phyloP scores from a whole-genome alignment of 2,797 vertebrate genomes.

The Neosalanx taihuensis region DNA sequence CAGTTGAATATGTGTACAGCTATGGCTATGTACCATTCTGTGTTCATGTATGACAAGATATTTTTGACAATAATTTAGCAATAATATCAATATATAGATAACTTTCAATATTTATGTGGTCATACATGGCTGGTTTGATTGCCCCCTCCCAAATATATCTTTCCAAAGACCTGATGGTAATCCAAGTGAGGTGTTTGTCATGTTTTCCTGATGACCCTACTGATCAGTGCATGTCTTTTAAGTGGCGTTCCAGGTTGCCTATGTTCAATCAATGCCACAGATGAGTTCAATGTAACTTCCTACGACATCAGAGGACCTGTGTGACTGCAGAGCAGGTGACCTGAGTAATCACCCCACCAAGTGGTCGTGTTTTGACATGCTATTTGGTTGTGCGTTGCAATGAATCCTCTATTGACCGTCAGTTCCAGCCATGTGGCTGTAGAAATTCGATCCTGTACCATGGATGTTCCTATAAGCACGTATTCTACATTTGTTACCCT shows the following conservation, averaged over 20 bases:
- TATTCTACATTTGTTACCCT: constrained; percentile 64
- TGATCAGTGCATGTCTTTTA: constrained; percentile 31
- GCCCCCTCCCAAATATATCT: background rate
- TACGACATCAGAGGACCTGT: background rate
- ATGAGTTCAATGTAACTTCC: constrained; percentile 6
- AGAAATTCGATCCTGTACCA: constrained; percentile 40
- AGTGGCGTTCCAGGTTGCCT: background rate
- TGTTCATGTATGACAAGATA: constrained; percentile 18
- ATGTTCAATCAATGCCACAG: background rate
- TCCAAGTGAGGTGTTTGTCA: constrained; percentile 17
- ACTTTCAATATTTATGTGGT: constrained; percentile 20
- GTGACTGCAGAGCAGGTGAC: background rate
- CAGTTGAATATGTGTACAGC: constrained; percentile 6
- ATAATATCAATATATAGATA: constrained; percentile 39
- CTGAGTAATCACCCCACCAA: background rate
- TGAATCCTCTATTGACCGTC: background rate
- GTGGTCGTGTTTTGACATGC: background rate
- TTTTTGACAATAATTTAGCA: constrained; percentile 44
- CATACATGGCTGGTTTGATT: constrained; percentile 18
- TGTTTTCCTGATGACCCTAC: constrained; percentile 11
- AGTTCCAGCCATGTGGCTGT: constrained; percentile 1
- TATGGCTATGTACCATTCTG: constrained; percentile 5
- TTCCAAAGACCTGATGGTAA: background rate
- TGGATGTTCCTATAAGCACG: constrained; percentile 58
- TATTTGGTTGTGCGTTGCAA: background rate